phyloP scores from a whole-genome alignment of 2,797 vertebrate species.

The Chromobotia macracanthus region DNA sequence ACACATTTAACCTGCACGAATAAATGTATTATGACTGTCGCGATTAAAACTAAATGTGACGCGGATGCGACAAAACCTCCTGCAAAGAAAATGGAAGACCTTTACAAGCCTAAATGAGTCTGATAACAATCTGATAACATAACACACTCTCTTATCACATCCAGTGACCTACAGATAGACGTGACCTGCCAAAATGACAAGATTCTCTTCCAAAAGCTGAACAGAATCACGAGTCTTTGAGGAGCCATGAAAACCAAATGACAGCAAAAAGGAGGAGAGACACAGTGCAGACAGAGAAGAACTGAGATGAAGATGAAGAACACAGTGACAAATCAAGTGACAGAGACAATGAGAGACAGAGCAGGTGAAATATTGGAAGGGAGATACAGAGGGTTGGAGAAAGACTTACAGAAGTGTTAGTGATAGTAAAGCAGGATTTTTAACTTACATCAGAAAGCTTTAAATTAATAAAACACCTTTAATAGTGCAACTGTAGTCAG shows the following conservation, averaged over 20 bases:
- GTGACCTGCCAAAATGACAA: background rate
- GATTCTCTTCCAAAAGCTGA: background rate
- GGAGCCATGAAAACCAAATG: constrained; percentile 26
- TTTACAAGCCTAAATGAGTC: background rate
- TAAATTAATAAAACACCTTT: constrained; percentile 5
- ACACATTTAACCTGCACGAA: too few relatives aligned
- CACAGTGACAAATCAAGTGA: constrained; percentile 8
- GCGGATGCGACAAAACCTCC: background rate
- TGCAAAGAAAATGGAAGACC: background rate
- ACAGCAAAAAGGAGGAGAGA: background rate
- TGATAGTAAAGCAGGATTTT: background rate
- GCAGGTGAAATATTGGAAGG: background rate
- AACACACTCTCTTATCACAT: background rate
- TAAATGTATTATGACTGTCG: too few relatives aligned
- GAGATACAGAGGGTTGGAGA: constrained; percentile 6
- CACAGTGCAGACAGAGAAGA: constrained; percentile 14
- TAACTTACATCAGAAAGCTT: background rate
- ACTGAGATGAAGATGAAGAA: constrained; percentile 6
- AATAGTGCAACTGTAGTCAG: constrained; percentile 5
- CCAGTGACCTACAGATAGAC: background rate
- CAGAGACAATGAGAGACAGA: too few relatives aligned
- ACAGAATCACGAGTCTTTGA: background rate
- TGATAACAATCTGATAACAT: background rate
- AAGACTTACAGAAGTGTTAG: background rate
- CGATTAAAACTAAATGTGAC: too few relatives aligned